phyloP scores from a whole-genome alignment of 2,888 invertebrate genomes.

The Drosophila limbata region DNA sequence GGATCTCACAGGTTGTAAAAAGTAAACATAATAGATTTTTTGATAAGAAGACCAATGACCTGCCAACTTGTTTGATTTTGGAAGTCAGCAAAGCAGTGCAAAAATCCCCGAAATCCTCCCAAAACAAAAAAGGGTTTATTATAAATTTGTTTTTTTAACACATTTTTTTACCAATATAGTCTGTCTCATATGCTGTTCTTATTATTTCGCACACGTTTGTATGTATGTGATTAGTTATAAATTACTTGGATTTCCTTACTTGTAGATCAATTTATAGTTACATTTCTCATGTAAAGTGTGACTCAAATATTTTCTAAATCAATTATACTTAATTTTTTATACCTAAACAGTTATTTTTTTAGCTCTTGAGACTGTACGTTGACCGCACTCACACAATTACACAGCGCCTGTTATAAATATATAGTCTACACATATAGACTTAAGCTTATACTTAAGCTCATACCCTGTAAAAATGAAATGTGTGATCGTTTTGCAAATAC shows the following conservation, averaged over 20 bases:
- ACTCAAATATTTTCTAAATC: slow-evolving; percentile 24
- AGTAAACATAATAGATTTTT: background rate
- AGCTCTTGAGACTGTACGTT: slow-evolving; percentile 42
- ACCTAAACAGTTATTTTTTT: slow-evolving; percentile 17
- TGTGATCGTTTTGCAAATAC: background rate
- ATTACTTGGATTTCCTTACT: background rate
- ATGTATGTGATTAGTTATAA: too few relatives aligned
- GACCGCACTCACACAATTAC: slow-evolving; percentile 45
- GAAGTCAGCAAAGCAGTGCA: background rate
- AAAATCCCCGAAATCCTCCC: background rate
- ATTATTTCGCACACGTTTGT: too few relatives aligned
- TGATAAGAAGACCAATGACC: too few relatives aligned
- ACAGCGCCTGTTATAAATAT: slow-evolving; percentile 5
- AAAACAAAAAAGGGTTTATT: too few relatives aligned
- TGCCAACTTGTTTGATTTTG: too few relatives aligned
- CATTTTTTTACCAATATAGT: too few relatives aligned
- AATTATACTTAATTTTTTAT: slow-evolving; percentile 11
- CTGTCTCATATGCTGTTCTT: too few relatives aligned
- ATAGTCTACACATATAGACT: background rate
- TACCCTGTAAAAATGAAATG: background rate
- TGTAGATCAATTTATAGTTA: background rate
- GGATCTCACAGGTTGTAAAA: too few relatives aligned
- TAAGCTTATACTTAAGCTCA: background rate
- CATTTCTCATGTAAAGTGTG: slow-evolving; percentile 2
- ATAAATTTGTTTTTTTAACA: too few relatives aligned